Base-by-base conservation (phyloP, 2,888 invertebrate genomes). In the Phaedon cochleariae region DNA sequence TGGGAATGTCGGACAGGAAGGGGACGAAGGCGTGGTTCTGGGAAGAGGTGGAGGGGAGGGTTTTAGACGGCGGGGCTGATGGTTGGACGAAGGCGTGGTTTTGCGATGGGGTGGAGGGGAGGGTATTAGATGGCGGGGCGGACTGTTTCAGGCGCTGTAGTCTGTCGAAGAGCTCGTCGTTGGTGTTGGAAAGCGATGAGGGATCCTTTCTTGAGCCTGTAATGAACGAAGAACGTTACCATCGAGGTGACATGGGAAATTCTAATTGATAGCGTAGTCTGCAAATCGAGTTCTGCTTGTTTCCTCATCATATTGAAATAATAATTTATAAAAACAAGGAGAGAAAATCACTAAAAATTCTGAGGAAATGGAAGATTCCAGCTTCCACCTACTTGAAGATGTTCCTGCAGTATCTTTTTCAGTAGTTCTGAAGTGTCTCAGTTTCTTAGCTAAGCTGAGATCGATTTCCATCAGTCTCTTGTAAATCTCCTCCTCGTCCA, bases 1-100 rank as follows among this genome's bases (percentile, higher is more conserved):
- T 82, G 9, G 83, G 83, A 62, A 84, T 83, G 69, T 83, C 80
- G 37, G 79, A 72, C 22, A 83, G 67, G 41, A 84, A 73, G 2
- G 83, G 82, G 20, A 80, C 77, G 68, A 80, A 81, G 9, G 71
- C 59, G 26, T 69, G 41, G 21, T 61, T 51, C 12, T 22, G 48
- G 4, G 48, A 12, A 2, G 57, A 62, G 2, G 64, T 17, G 26
- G 21, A 7, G 0, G 37, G 5, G 3, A 51, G 1, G 26, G 49
- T 41, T 49, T 69, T 65, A n/a, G n/a, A n/a, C 15, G 20, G 15
- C 46, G 53, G 34, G 2, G 41, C 10, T 22, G n/a, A n/a, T n/a
- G n/a, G n/a, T n/a, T n/a, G 82, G 20, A 80, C 77, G 68, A 80
- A 81, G 9, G 71, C 59, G 26, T 69, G 41, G 21, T 61, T 51